Conservation (phyloP, 2,113 vertebrate genomes). For the Caloenas nicobarica region DNA sequence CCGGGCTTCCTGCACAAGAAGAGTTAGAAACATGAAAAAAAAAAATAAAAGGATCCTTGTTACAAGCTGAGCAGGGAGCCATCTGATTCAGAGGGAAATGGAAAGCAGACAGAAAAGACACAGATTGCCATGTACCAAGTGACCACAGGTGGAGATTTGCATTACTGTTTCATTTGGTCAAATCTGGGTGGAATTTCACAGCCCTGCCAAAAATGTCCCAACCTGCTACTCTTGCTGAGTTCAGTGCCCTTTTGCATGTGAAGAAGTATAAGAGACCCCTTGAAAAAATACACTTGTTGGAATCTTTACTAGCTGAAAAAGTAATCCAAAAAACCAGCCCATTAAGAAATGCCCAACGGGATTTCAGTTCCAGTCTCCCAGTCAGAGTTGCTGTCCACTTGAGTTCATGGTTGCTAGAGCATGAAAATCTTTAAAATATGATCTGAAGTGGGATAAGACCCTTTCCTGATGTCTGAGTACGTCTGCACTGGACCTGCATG, state of each 20-base stretch:
- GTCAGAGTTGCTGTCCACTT: neutral
- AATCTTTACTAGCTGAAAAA: neutral
- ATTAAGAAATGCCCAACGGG: fast-evolving
- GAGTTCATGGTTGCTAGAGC: neutral
- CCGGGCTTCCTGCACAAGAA: fast-evolving
- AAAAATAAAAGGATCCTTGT: neutral
- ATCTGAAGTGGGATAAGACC: neutral
- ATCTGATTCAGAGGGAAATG: neutral
- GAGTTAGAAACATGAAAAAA: neutral
- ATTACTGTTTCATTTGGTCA: neutral
- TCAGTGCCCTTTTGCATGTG: neutral
- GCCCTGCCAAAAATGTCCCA: neutral
- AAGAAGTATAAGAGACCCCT: neutral
- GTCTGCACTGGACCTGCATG: neutral
- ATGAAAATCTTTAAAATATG: neutral
- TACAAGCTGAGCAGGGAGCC: neutral
- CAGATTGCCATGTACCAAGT: neutral
- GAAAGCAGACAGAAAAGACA: neutral
- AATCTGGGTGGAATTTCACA: neutral
- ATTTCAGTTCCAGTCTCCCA: neutral
- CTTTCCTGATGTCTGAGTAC: neutral
- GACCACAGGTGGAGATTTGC: neutral
- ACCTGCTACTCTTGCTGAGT: neutral
- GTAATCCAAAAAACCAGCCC: neutral
- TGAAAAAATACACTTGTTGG: neutral